Evolutionary conservation across 2,113 vertebrate genomes (phyloP).

Genomic region (Leptobrachium ailaonicum): DNA sequence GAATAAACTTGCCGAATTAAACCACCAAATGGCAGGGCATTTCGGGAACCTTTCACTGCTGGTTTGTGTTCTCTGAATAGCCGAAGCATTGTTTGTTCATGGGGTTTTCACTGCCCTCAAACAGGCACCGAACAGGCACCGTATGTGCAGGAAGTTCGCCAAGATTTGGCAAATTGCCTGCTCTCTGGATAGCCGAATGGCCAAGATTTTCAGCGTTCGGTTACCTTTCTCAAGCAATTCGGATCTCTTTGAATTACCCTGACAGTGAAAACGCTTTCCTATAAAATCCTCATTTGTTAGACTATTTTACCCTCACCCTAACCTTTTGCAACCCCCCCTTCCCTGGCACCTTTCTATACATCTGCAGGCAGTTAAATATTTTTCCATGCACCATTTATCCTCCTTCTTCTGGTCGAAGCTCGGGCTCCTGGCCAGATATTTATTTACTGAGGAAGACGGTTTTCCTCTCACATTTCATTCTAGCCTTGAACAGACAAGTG

Average conservation of each 20-base stretch:
- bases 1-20: too few relatives aligned
- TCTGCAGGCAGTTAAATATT: slow-evolving; percentile 43
- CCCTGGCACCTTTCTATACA: slow-evolving; percentile 18
- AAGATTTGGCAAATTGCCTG: too few relatives aligned
- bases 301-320: neutral
- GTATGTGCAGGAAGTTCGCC: too few relatives aligned
- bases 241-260: neutral
- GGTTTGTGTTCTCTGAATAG: too few relatives aligned
- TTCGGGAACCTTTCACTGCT: too few relatives aligned
- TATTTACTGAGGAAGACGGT: slow-evolving; percentile 32
- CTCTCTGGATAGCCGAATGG: too few relatives aligned
- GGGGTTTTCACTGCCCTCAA: too few relatives aligned
- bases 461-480: slow-evolving; percentile 39
- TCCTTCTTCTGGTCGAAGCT: neutral
- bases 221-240: too few relatives aligned
- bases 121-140: too few relatives aligned
- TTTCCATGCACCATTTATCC: slow-evolving; percentile 34
- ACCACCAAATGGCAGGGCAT: too few relatives aligned
- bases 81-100: too few relatives aligned
- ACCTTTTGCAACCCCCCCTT: neutral
- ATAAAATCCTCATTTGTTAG: neutral
- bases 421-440: slow-evolving; percentile 24
- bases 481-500: slow-evolving; percentile 24
- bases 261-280: neutral
- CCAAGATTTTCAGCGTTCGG: too few relatives aligned